Conservation (phyloP, 2,797 vertebrate species). For the Novumbra hubbsi region DNA sequence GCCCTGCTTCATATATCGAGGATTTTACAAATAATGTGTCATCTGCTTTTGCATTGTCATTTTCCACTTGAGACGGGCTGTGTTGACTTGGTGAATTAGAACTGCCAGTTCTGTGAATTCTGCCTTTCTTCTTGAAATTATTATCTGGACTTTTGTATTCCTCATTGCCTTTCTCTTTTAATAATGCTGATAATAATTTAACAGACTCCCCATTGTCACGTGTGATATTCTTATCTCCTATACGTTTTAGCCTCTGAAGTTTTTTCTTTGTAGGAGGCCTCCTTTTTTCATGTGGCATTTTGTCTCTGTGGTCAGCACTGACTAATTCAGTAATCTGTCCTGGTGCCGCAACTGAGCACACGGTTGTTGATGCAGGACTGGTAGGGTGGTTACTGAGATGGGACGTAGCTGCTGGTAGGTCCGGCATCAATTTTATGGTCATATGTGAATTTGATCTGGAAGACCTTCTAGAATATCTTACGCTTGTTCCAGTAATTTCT, state of each 20-base stretch:
- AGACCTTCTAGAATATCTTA: background rate
- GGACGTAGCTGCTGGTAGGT: background rate
- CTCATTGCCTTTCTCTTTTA: background rate
- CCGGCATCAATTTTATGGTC: background rate
- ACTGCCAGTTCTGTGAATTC: background rate
- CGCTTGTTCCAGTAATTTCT: background rate
- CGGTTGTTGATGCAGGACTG: background rate
- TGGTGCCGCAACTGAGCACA: background rate
- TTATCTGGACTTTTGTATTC: background rate
- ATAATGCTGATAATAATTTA: background rate
- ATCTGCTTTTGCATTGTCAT: background rate
- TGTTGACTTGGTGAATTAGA: background rate
- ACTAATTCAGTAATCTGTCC: background rate
- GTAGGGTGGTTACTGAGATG: background rate
- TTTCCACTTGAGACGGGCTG: background rate
- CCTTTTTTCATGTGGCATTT: background rate
- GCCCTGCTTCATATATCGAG: background rate
- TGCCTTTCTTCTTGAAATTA: background rate
- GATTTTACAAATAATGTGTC: background rate
- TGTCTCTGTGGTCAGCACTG: background rate
- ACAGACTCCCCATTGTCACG: background rate
- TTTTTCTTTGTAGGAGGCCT: background rate
- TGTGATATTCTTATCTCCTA: background rate
- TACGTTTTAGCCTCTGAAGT: background rate
- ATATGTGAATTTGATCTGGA: background rate